Percentiles rank a stretch among this genome's conserved stretches.
phyloP scores from a whole-genome alignment of 1,140 invertebrate genomes.

The Meloidogyne exigua region DNA sequence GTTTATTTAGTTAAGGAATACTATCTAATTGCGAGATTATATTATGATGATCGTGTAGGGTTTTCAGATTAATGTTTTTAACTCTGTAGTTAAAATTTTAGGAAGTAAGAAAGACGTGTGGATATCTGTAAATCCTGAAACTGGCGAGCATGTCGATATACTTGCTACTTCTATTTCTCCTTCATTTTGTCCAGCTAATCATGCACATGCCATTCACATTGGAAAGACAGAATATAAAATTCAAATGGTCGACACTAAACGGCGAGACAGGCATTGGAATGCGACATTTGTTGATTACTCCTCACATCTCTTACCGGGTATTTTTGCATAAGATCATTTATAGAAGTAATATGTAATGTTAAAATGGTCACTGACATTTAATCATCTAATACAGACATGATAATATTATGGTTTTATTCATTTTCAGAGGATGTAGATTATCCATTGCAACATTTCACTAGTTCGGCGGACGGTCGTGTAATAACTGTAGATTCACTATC shows the following conservation, averaged over 20 bases:
- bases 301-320: constrained; percentile 65
- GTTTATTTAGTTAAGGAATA: too few species aligned
- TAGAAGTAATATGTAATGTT: too few species aligned
- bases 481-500: constrained; percentile 68
- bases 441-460: constrained; percentile 47
- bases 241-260: constrained; percentile 83
- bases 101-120: constrained; percentile 89
- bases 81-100: constrained; percentile 51
- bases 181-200: constrained; percentile 70
- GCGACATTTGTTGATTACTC: constrained; percentile 78
- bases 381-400: too few species aligned
- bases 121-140: constrained; percentile 87
- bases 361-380: too few species aligned
- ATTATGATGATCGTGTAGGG: too few species aligned
- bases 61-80: constrained; percentile 11
- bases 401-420: not conserved
- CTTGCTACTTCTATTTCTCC: constrained; percentile 69
- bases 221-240: constrained; percentile 89
- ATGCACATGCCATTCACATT: constrained; percentile 71
- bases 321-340: too few species aligned
- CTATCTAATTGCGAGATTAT: too few species aligned
- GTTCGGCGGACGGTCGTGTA: constrained; percentile 42
- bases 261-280: constrained; percentile 85
- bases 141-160: constrained; percentile 75
- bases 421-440: constrained; percentile 47